Evolutionary conservation across 2,888 invertebrate genomes (phyloP), one percentile per base, ranked within the genome.

Genomic region (Campoletis raptor): DNA sequence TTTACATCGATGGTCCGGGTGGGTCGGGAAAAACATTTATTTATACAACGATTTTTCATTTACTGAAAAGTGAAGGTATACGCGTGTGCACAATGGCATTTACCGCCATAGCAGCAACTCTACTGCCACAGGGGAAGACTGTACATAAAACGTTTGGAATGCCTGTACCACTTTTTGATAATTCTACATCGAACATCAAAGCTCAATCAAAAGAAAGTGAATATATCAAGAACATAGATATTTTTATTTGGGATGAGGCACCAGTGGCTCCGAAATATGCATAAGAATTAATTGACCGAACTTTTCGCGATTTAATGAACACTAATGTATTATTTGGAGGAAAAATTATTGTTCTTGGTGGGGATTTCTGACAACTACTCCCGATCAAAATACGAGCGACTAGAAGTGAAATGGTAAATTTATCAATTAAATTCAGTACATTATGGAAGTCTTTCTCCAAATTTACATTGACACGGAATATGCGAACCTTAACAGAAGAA

Each of bases 181-280:
- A 90, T 86, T 87, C 88, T 9, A 77, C 88, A n/a, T 87, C 85
- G 9, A 87, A 79, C 66, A 86, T 90, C 8, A 88, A 87, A 70
- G 18, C 81, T 0, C 77, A 88, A 73, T 90, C 88, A 0, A 86
- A 87, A 77, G 78, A 89, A 76, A 87, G 74, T 66, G 67, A 84
- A 30, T 72, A 81, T 45, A 80, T 88, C 18, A 85, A 79, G 74
- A 80, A 81, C 37, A 72, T 85, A 21, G 87, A 85, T 64, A 18
- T 88, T 57, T 89, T 89, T 30, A 90, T 89, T 40, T 89, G 87
- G 87, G 90, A 90, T 85, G 90, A 90, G 83, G 90, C 89, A 24
- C 87, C 89, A 24, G 89, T 90, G 88, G 86, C 88, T n/a, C 89
- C 89, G 36, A 37, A 85, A 37, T 85, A 86, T 86, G 89, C 90